Conservation (phyloP, 2,888 invertebrate genomes). For the Psylliodes chrysocephalus region DNA sequence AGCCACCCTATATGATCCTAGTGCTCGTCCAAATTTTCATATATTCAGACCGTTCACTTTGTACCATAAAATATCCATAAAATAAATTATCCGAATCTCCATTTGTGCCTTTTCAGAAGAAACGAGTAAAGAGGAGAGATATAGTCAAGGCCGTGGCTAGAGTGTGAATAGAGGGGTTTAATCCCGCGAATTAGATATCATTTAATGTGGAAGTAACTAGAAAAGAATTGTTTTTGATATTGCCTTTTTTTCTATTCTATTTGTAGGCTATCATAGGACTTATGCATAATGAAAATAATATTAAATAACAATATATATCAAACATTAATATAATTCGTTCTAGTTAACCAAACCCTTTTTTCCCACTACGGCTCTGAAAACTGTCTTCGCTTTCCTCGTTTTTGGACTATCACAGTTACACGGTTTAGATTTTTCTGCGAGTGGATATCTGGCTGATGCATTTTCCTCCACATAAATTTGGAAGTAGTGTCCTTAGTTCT, state of each 20-base stretch:
- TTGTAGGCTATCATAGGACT: too few species aligned
- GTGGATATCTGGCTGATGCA: conserved; percentile 29
- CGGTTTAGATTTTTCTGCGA: conserved; percentile 27
- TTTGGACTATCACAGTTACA: conserved; percentile 15
- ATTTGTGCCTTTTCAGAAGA: conserved; percentile 1
- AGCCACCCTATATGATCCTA: neutral
- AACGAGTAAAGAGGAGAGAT: conserved; percentile 10
- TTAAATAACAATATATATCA: too few species aligned
- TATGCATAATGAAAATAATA: too few species aligned
- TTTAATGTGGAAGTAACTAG: too few species aligned
- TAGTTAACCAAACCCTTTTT: too few species aligned
- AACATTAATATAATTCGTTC: too few species aligned
- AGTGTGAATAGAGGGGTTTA: too few species aligned
- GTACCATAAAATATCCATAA: conserved; percentile 20
- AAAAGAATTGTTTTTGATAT: too few species aligned
- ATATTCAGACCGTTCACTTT: conserved; percentile 9
- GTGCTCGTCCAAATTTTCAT: conserved; percentile 19
- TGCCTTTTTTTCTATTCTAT: too few species aligned
- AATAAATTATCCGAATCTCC: conserved; percentile 27
- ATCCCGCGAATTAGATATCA: too few species aligned
- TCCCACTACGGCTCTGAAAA: too few species aligned
- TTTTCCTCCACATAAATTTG: conserved; percentile 29
- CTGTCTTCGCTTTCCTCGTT: conserved; percentile 20
- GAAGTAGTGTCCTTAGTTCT: conserved; percentile 29
- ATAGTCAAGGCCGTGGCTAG: too few species aligned